Percentiles rank a stretch among this genome's conserved stretches.
phyloP scores from a whole-genome alignment of 2,113 vertebrate genomes.

The Gallinago paraguaiae region DNA sequence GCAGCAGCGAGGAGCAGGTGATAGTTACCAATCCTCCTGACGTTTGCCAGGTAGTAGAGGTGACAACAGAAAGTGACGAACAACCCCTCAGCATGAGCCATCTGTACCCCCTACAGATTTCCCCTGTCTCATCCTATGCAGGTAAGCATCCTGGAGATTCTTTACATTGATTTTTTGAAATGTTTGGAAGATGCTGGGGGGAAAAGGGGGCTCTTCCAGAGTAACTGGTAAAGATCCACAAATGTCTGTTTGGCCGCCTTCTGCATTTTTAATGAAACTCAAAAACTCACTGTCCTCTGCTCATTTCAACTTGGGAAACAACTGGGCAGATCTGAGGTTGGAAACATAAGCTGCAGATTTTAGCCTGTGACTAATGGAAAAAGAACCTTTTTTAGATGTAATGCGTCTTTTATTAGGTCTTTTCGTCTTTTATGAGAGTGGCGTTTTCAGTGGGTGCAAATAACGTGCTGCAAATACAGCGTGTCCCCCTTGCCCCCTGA shows the following conservation, averaged over 20 bases:
- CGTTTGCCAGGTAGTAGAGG: constrained; percentile 96
- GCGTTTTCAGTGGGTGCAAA: neutral
- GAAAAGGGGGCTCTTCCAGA: neutral
- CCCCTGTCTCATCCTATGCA: constrained; percentile 91
- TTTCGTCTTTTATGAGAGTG: neutral
- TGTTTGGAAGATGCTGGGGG: neutral
- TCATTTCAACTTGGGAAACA: neutral
- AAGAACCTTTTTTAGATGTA: neutral
- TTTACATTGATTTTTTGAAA: neutral
- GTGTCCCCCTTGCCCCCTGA: neutral
- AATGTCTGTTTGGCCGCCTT: neutral
- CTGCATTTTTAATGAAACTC: neutral
- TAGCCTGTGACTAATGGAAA: neutral
- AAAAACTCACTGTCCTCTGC: neutral
- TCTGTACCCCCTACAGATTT: constrained; percentile 94
- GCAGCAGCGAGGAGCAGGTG: constrained; percentile 83
- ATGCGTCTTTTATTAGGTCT: neutral
- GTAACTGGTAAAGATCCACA: neutral
- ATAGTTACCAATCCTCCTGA: constrained; percentile 91
- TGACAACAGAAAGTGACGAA: constrained; percentile 95
- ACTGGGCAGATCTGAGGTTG: neutral
- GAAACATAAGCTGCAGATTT: neutral
- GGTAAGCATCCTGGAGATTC: constrained; percentile 76
- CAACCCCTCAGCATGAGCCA: constrained; percentile 91
- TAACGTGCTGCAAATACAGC: neutral